Evolutionary conservation across 2,888 invertebrate genomes (phyloP).

Genomic region (Hypomecis atomaria): DNA sequence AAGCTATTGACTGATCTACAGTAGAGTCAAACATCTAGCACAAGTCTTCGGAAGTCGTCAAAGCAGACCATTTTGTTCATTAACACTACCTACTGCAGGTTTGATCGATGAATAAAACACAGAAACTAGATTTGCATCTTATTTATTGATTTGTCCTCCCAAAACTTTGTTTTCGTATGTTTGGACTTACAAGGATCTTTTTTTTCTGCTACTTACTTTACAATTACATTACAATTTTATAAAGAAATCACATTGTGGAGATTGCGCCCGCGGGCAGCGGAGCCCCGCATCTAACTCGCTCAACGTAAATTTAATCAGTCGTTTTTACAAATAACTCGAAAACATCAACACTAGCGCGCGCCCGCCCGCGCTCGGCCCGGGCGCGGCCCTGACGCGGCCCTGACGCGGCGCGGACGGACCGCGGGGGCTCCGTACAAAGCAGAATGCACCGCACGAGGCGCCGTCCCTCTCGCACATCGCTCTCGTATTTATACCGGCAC

Average conservation of each 20-base stretch:
- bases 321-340: conserved; percentile 73
- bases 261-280: conserved; percentile 58
- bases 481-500: conserved; percentile 33
- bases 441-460: conserved; percentile 32
- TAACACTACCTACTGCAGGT: too few species aligned
- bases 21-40: too few species aligned
- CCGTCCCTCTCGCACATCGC: conserved; percentile 29
- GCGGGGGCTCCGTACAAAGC: conserved; percentile 27
- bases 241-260: conserved; percentile 83
- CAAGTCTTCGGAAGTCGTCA: too few species aligned
- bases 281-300: conserved; percentile 51
- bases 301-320: conserved; percentile 78
- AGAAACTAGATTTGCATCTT: conserved; percentile 74
- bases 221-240: conserved; percentile 76
- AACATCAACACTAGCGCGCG: conserved; percentile 58
- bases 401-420: not conserved
- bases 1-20: too few species aligned
- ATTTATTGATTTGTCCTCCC: conserved; percentile 83
- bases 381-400: conserved; percentile 1
- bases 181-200: conserved; percentile 80
- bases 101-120: conserved; percentile 65
- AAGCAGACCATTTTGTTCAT: not conserved
- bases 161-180: conserved; percentile 77
- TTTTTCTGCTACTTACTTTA: conserved; percentile 81
- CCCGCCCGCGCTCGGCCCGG: conserved; percentile 1